Base-by-base conservation (phyloP, 92 coral and sea anemone genomes). In the Anthopleura xanthogrammica region DNA sequence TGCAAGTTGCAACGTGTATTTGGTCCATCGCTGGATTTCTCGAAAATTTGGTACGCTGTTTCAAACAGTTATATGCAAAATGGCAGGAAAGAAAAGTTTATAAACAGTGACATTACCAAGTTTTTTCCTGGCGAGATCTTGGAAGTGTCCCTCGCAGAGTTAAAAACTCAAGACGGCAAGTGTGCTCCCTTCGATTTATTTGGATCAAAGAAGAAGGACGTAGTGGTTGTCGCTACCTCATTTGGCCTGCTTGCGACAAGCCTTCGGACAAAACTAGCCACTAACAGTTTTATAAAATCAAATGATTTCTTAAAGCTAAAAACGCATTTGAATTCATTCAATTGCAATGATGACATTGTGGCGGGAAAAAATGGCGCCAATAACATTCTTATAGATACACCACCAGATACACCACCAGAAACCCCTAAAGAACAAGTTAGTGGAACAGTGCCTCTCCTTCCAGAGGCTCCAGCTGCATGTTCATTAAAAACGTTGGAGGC, bases 351-450 rank as follows among this genome's bases (percentile, higher is more conserved):
- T 20, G 19, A 23, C 72, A 65, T 65, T 20, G 4, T 65, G 72
- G 72, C 72, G 72, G 72, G 72, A 23, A 65, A 65, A 65, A 65
- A 20, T 65, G 72, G 72, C 72, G 72, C 72, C 72, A 65, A 58
- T 58, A 4, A 58, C 65, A 58, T 58, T 12, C 1, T 12, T 58
- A 16, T 58, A 58, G 65, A 58, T 1, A 58, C 65, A 58, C 65
- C 65, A 58, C 65, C 65, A 58, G 65, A 58, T 8, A 58, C 65
- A 12, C 65, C 65, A 58, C 64, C 64, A 58, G 64, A 58, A 58
- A 13, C 64, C 12, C 6, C 6, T 5, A 58, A 1, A 58, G 64
- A 58, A 29, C 36, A 29, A 29, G 36, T 0, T 29, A 29, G 36
- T 29, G 36, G 36, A 29, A 29, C 36, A 29, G 36, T 29, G 36